Evolutionary conservation across 2,797 vertebrate species (phyloP), one percentile per base, ranked within the genome.

Genomic region (Limosa lapponica): DNA sequence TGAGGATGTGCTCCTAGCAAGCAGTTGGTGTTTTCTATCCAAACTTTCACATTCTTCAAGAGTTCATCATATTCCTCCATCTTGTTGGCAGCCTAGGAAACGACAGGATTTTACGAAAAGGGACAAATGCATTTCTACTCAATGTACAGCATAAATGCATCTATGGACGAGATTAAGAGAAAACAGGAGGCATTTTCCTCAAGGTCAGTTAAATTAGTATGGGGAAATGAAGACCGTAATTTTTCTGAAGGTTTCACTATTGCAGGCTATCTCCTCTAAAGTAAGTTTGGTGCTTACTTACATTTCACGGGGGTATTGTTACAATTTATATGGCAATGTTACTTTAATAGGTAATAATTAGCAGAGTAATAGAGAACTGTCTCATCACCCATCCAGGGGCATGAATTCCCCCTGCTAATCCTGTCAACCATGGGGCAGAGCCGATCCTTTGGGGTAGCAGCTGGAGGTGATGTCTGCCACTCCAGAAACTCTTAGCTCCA

Each of bases 41-140:
- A 99, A 48, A 92, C 96, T 57, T 97, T 95, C 7, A 98, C 98
- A 54, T 98, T 98, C 88, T 97, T 98, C 91, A 99, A 96, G 97
- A 99, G 98, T 78, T 99, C 99, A n/a, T 98, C 91, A 52, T 99
- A 99, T 70, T 99, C 98, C 97, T 99, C 98, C 57, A 99, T 97
- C 97, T 98, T 99, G 32, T 84, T 91, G 8, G 97, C 97, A 80
- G 99, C 98, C 99, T 99, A 97, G 81, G 41, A 91, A 78, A 96
- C 49, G 13, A 94, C 6, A 83, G 20, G 8, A 32, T 95, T 79
- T 95, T 67, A 78, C 36, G 61, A 69, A n/a, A 51, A 65, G 20
- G 20, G 15, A 59, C 16, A 81, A 24, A 39, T 11, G 8, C 82
- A 46, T 41, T 79, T 67, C 14, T 70, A 24, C 41, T 64, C 32